Conservation (phyloP, 2,888 invertebrate genomes). For the Capitulum mitella region DNA sequence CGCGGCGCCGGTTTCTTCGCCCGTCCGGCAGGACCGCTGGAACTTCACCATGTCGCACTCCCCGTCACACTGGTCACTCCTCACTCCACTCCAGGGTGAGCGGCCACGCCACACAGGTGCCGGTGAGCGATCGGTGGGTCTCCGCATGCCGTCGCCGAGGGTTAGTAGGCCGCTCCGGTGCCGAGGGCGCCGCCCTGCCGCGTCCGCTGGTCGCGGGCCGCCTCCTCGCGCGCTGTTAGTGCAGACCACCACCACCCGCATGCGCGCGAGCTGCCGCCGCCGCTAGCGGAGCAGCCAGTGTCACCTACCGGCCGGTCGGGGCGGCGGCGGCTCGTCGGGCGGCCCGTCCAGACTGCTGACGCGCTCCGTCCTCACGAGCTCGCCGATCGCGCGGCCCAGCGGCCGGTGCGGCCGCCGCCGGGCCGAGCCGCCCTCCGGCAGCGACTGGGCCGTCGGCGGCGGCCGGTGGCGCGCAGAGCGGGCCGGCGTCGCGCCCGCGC, state of each 20-base stretch:
- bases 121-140: no score
- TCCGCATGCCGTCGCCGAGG: no score
- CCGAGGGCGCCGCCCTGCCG: no score
- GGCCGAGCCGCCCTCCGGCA: slow-evolving; percentile 23
- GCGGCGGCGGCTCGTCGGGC: not conserved
- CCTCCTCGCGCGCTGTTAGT: not conserved
- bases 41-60: no score
- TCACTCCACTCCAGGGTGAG: no score
- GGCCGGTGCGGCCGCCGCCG: slow-evolving; percentile 31
- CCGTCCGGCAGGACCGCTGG: no score
- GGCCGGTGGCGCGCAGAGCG: not conserved
- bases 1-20: no score
- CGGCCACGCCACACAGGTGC: no score
- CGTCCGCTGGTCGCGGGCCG: no score
- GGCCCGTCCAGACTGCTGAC: slow-evolving; percentile 10
- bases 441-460: slow-evolving; percentile 20
- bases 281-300: slow-evolving; percentile 22
- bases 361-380: slow-evolving; percentile 31
- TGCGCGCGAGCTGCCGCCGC: not conserved
- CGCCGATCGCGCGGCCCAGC: slow-evolving; percentile 35
- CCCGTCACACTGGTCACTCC: no score
- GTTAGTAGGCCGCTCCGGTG: no score
- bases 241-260: not conserved
- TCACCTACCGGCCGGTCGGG: slow-evolving; percentile 5
- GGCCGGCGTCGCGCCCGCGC: not conserved